Conservation (phyloP, 2,113 vertebrate genomes). For the Chamaetylas fuelleborni region DNA sequence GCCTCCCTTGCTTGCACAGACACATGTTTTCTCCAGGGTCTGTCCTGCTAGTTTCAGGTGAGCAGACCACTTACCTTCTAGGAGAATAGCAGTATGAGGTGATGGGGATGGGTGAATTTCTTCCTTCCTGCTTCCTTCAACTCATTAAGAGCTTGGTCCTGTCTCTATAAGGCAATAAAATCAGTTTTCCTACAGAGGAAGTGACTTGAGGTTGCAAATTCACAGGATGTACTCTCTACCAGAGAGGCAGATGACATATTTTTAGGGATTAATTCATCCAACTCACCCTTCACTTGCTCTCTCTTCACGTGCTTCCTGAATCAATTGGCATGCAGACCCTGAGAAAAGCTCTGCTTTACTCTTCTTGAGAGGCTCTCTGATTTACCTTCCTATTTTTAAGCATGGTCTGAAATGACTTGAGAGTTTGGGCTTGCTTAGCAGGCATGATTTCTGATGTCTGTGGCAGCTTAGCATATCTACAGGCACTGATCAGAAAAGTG, state of each 20-base stretch:
- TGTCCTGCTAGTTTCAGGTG: background rate
- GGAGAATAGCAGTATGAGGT: background rate
- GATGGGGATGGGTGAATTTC: background rate
- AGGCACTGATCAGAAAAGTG: background rate
- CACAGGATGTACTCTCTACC: background rate
- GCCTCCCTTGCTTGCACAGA: background rate
- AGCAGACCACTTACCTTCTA: background rate
- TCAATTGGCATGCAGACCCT: background rate
- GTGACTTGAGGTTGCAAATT: background rate
- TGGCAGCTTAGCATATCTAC: background rate
- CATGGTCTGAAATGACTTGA: background rate
- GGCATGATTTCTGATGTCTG: background rate
- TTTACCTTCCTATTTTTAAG: background rate
- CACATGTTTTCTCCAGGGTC: background rate
- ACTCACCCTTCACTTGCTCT: background rate
- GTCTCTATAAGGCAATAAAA: background rate
- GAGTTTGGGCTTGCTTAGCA: background rate
- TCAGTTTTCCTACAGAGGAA: background rate
- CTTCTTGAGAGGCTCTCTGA: background rate
- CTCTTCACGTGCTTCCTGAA: background rate
- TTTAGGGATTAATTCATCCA: background rate
- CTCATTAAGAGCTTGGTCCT: background rate
- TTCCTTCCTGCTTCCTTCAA: background rate
- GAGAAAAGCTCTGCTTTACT: background rate
- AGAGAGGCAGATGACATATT: background rate